phyloP scores from a whole-genome alignment of 2,113 vertebrate species.

The Hipposideros armiger region DNA sequence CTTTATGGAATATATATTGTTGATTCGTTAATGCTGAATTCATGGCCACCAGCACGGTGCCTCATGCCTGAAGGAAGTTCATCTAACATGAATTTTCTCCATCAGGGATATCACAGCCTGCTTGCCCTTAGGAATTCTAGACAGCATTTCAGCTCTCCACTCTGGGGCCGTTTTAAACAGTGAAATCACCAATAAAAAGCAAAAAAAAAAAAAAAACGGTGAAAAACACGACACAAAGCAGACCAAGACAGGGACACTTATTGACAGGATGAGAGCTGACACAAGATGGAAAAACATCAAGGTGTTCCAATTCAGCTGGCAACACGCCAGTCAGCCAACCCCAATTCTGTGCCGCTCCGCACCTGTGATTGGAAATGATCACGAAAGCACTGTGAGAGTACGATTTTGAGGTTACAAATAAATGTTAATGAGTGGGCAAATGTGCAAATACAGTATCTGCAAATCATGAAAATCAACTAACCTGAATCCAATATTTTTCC shows the following conservation, averaged over 20 bases:
- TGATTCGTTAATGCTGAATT: background rate
- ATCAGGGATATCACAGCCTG: too few species aligned
- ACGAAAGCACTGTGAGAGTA: fast-evolving
- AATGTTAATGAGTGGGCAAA: background rate
- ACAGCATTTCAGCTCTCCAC: background rate
- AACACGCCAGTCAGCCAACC: fast-evolving
- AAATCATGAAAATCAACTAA: background rate
- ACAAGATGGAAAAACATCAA: fast-evolving
- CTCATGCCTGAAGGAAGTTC: background rate
- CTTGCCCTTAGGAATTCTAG: background rate
- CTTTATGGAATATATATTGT: background rate
- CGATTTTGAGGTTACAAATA: background rate
- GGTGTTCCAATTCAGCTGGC: background rate
- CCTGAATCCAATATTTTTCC: background rate
- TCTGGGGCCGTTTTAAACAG: background rate
- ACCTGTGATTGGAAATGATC: too few species aligned
- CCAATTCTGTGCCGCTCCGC: fast-evolving
- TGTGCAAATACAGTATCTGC: background rate
- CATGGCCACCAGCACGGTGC: background rate
- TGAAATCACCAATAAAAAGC: background rate
- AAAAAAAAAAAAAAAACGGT: background rate
- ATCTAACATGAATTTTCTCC: background rate
- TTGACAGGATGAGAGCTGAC: background rate
- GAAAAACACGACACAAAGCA: background rate
- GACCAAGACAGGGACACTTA: background rate